phyloP scores from a whole-genome alignment of 2,797 vertebrate genomes.

The Knipowitschia caucasica region DNA sequence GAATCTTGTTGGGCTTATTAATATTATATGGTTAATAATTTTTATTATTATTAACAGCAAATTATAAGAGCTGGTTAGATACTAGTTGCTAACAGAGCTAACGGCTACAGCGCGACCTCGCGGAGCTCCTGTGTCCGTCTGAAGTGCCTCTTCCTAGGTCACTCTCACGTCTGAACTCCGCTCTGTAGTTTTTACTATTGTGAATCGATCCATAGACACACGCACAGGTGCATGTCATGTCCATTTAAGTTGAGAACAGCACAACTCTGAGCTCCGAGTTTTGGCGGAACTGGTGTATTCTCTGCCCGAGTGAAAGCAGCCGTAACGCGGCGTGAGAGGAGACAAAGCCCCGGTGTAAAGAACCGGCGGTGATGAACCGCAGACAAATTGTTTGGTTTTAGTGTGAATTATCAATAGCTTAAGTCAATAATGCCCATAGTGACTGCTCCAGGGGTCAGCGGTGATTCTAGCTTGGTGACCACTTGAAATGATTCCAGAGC shows the following conservation, averaged over 20 bases:
- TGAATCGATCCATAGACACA: background rate
- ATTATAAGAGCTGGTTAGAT: too few species aligned
- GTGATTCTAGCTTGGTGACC: background rate
- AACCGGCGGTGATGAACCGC: background rate
- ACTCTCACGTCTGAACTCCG: background rate
- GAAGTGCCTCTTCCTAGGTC: background rate
- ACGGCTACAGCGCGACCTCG: background rate
- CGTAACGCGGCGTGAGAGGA: too few species aligned
- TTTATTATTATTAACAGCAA: too few species aligned
- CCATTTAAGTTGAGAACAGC: background rate
- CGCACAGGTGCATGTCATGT: background rate
- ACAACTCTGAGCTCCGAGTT: too few species aligned
- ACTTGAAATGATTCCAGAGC: background rate
- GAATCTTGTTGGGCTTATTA: too few species aligned
- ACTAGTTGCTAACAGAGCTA: slow-evolving; percentile 2
- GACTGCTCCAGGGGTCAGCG: background rate
- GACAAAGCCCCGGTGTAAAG: background rate
- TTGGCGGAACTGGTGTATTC: background rate
- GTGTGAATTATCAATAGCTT: too few species aligned
- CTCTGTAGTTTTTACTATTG: background rate
- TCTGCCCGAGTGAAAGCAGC: background rate
- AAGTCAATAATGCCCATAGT: too few species aligned
- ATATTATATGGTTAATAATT: too few species aligned
- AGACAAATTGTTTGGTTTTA: too few species aligned
- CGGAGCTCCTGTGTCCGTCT: background rate